Evolutionary conservation across 2,888 invertebrate genomes (phyloP).

Genomic region (Caenorhabditis becei): DNA sequence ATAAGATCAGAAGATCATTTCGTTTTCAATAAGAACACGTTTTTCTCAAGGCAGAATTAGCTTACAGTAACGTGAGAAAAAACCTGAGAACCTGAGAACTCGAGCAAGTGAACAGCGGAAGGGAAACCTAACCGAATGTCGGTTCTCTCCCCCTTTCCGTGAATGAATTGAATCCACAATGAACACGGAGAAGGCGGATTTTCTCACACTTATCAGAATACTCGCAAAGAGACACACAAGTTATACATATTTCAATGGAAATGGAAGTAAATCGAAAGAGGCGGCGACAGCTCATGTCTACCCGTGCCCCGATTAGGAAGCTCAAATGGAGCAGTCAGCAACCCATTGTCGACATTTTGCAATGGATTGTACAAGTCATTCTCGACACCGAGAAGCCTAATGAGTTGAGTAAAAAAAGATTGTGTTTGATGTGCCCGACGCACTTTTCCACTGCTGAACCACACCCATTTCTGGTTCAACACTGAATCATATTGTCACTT

Average conservation of each 20-base stretch:
- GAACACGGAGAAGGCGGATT: constrained; percentile 11
- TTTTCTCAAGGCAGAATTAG: too few species aligned
- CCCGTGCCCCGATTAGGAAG: not conserved
- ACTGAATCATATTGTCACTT: constrained; percentile 34
- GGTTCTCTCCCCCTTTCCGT: not conserved
- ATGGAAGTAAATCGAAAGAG: constrained; percentile 11
- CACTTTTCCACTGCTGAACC: constrained; percentile 16
- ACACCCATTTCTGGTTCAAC: not conserved
- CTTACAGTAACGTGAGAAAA: too few species aligned
- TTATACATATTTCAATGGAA: constrained; percentile 22
- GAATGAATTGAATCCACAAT: constrained; percentile 15
- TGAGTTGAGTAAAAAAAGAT: not conserved
- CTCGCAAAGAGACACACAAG: constrained; percentile 15
- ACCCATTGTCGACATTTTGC: not conserved
- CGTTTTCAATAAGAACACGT: not conserved
- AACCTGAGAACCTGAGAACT: not conserved
- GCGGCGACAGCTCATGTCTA: not conserved
- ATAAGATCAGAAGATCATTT: not conserved
- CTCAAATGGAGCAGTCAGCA: not conserved
- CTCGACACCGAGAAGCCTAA: not conserved
- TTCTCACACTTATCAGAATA: constrained; percentile 46
- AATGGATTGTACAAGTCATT: constrained; percentile 4
- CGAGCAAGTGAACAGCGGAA: not conserved
- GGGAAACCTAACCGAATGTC: too few species aligned
- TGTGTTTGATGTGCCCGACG: constrained; percentile 9